These are phyloP conservation scores for Ceratina calcarata DNA, from an alignment of 1,140 invertebrate species.

Conservation along the genomic window DNA sequence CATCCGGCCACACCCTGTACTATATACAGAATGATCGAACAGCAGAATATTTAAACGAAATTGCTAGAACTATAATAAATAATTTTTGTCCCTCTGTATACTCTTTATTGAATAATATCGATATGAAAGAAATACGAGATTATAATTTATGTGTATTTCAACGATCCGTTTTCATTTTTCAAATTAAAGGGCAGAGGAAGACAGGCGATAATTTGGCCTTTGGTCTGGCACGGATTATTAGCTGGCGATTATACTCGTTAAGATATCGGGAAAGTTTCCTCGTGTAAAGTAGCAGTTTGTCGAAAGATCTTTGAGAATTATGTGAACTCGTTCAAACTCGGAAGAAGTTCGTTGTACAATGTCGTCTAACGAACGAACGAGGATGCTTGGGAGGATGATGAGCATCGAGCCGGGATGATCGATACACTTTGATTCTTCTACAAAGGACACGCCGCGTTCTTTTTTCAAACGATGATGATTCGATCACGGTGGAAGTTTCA, in stretches of 20 bases:
- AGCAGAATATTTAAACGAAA: too few species aligned
- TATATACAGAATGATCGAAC: too few species aligned
- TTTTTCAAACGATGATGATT: background rate
- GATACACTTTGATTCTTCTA: constrained; percentile 2
- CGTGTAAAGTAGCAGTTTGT: background rate
- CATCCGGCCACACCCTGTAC: too few species aligned
- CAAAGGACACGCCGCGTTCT: background rate
- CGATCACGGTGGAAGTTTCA: background rate
- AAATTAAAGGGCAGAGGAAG: background rate
- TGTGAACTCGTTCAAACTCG: constrained; percentile 12
- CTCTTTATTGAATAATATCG: too few species aligned
- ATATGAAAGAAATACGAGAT: too few species aligned
- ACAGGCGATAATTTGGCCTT: background rate
- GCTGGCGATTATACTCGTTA: background rate
- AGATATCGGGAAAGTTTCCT: background rate
- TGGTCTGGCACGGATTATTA: background rate
- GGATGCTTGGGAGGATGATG: background rate
- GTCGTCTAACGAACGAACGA: constrained; percentile 30
- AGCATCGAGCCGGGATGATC: background rate
- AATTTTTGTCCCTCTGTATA: too few species aligned
- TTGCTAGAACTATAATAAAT: too few species aligned
- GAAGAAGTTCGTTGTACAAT: constrained; percentile 13
- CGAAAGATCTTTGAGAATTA: constrained; percentile 22
- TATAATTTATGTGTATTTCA: too few species aligned
- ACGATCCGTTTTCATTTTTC: background rate